Base-by-base conservation (phyloP, 2,797 vertebrate genomes). In the Megaceryle alcyon region DNA sequence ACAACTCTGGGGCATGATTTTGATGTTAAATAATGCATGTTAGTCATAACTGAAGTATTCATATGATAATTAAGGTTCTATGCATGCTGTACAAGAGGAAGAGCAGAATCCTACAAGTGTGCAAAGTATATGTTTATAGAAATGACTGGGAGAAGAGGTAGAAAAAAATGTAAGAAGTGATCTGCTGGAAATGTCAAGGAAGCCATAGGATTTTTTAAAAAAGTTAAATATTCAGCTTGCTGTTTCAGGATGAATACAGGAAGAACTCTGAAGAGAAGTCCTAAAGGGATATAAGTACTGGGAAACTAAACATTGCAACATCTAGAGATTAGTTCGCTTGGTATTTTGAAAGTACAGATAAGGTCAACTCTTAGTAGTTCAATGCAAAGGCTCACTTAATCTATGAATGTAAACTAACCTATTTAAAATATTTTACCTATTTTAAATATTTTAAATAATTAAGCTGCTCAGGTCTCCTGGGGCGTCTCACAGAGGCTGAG, bases 11-110 rank as follows among this genome's bases (percentile, higher is more conserved):
- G 86, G 68, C 65, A 88, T 70, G 70, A 82, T 88, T 95, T 94
- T 87, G 31, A 39, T 93, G 44, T 94, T 96, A 94, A 96, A 96
- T 96, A 96, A 96, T 93, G 49, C 60, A 94, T 92, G 76, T 48
- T 94, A 82, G 70, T 93, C 90, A 56, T 89, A 90, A 93, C 60
- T 72, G 66, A 93, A 94, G 83, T 75, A 92, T 94, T 96, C 64
- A 33, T 73, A 81, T 31, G 46, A 46, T 90, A 94, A 93, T 94
- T 90, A 91, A 85, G 54, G 89, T 84, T 96, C 89, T 78, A 16
- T 76, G 76, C 12, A 60, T 86, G 37, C 37, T 91, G 31, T 31
- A 63, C 18, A 92, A 78, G 44, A 86, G 35, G 43, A 94, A 72
- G 26, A 81, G 14, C 23, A 92, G 66, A 92, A 48, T 72, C 44